These are phyloP conservation scores for Trachelus tabidus DNA, from an alignment of 2,888 invertebrate species.

Conservation along the genomic window DNA sequence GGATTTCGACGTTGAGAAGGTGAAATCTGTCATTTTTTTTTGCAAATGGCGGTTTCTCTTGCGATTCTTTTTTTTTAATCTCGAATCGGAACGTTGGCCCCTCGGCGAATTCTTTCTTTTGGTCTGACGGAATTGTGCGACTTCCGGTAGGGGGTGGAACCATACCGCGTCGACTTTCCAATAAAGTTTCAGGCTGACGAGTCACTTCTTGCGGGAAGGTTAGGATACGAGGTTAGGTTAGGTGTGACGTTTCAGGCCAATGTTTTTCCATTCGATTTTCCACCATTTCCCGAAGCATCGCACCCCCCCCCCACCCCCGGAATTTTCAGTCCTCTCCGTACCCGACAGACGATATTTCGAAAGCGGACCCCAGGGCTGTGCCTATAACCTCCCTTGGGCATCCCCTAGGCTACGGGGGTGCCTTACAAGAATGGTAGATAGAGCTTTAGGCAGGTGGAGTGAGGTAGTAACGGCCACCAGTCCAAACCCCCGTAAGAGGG, in stretches of 20 bases:
- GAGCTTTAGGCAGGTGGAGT: constrained; percentile 30
- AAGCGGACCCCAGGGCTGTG: constrained; percentile 57
- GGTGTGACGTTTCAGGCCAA: not conserved
- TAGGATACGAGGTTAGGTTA: not conserved
- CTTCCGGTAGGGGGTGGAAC: constrained; percentile 16
- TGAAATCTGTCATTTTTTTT: not conserved
- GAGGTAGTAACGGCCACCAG: constrained; percentile 50
- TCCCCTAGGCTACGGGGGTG: constrained; percentile 34
- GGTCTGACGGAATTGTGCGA: not conserved
- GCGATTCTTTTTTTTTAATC: constrained; percentile 5
- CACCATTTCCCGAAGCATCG: constrained; percentile 28
- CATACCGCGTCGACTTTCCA: constrained; percentile 21
- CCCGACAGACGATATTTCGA: constrained; percentile 47
- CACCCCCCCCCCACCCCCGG: too few species aligned
- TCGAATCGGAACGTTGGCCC: not conserved
- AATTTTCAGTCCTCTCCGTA: not conserved
- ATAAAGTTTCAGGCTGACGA: not conserved
- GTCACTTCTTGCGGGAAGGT: not conserved
- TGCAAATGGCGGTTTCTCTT: constrained; percentile 12
- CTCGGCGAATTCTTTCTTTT: not conserved
- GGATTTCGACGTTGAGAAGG: not conserved
- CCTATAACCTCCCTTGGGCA: constrained; percentile 28
- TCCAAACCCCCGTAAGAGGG: constrained; percentile 15
- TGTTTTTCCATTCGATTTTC: constrained; percentile 38
- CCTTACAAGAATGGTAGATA: constrained; percentile 19